These are phyloP conservation scores for Zaprionus bogoriensis DNA, from an alignment of 2,888 invertebrate species.

Conservation along the genomic window DNA sequence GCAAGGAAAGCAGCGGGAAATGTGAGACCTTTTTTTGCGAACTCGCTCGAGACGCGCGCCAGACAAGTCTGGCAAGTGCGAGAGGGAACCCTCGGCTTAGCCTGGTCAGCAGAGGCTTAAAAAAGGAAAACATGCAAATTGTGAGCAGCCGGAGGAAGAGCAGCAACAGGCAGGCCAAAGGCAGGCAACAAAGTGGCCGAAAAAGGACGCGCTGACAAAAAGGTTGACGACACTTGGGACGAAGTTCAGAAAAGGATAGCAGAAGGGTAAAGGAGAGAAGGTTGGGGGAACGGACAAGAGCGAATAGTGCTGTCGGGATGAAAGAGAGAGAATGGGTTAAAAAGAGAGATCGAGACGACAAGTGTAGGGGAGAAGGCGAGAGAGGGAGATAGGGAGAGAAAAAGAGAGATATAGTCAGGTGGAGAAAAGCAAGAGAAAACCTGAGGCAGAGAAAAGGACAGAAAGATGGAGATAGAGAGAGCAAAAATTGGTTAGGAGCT, in stretches of 20 bases:
- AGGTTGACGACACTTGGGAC: conserved; percentile 62
- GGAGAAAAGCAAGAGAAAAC: no score
- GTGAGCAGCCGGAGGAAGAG: conserved; percentile 49
- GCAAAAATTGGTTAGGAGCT: no score
- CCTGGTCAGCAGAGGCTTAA: conserved; percentile 18
- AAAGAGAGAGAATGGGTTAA: neutral
- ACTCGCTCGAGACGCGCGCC: conserved; percentile 45
- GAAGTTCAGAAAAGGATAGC: conserved; percentile 35
- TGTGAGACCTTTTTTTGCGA: conserved; percentile 30
- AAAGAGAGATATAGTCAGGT: no score
- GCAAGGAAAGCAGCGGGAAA: conserved; percentile 9
- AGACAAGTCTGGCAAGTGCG: conserved; percentile 63
- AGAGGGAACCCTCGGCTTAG: no score
- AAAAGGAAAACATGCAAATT: conserved; percentile 5
- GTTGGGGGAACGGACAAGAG: no score
- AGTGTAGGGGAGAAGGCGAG: no score
- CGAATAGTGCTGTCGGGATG: no score
- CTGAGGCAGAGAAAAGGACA: neutral
- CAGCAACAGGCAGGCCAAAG: conserved; percentile 26
- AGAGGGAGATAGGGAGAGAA: neutral
- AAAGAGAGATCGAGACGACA: no score
- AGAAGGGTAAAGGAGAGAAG: no score
- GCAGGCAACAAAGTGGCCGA: conserved; percentile 1
- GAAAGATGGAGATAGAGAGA: neutral
- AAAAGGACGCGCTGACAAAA: conserved; percentile 58